Evolutionary conservation across 2,888 invertebrate genomes (phyloP).

Genomic region (Tetrapedia diversipes): DNA sequence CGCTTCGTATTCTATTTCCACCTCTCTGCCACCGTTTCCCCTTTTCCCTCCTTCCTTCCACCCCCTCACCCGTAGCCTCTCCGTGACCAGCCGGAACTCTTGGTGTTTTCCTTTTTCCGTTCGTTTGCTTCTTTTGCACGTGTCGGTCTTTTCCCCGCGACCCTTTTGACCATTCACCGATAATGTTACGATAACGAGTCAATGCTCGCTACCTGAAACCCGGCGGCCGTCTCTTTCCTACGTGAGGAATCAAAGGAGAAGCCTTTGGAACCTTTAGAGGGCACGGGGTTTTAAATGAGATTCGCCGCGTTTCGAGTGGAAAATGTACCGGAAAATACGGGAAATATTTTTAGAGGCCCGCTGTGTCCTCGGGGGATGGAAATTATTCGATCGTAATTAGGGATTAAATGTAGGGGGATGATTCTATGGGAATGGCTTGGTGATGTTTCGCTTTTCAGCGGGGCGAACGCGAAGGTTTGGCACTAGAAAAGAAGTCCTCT

Average conservation of each 20-base stretch:
- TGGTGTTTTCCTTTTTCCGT: constrained; percentile 48
- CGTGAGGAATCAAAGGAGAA: constrained; percentile 48
- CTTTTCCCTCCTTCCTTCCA: too few species aligned
- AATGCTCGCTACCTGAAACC: constrained; percentile 41
- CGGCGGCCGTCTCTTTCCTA: constrained; percentile 37
- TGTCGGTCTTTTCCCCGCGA: constrained; percentile 38
- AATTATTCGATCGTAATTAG: not conserved
- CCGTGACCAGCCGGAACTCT: constrained; percentile 21
- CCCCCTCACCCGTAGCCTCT: too few species aligned
- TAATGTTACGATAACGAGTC: constrained; percentile 67
- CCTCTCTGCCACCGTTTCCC: not conserved
- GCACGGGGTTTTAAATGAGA: constrained; percentile 33
- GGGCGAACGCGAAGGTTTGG: too few species aligned
- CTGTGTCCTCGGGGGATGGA: not conserved
- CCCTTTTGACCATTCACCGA: constrained; percentile 59
- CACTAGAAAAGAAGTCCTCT: too few species aligned
- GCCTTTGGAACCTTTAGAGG: constrained; percentile 25
- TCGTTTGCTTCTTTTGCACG: constrained; percentile 37
- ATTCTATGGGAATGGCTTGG: too few species aligned
- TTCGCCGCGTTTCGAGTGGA: constrained; percentile 4
- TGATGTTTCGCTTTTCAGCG: too few species aligned
- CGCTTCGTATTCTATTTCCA: constrained; percentile 44
- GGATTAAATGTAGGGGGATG: too few species aligned
- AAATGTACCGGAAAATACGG: not conserved
- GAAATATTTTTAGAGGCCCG: not conserved